Base-by-base conservation (phyloP, 2,113 vertebrate species). In the Pangasianodon hypophthalmus region DNA sequence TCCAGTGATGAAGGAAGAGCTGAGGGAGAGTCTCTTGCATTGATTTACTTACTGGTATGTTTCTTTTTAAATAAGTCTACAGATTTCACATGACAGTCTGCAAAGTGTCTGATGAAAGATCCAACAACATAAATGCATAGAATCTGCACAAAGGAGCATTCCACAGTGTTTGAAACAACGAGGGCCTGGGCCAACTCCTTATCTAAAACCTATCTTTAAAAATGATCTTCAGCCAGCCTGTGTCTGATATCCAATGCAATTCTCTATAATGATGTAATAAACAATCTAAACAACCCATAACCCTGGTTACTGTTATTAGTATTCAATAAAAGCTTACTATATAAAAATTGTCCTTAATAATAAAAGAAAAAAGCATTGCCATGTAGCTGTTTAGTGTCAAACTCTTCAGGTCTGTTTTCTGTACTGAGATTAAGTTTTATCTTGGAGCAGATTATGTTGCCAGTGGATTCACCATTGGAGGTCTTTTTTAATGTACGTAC, bases 261-360 rank as follows among this genome's bases (percentile, higher is more conserved):
- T 87, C 67, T 69, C 50, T 62, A 90, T 29, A 50, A 87, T 54
- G 48, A 56, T 84, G 73, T 54, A 84, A 86, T 83, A 58, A 92
- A 75, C 88, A 62, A 90, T 85, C 75, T 58, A 60, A 89, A 77
- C 86, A 67, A 88, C 88, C 88, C 89, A 86, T 71, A 90, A 80
- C 87, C 87, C 56, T 48, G 50, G 75, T 89, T 88, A 85, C 75
- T 50, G 21, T 90, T 80, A 77, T 87, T 95, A 96, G 94, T 95
- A 95, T 94, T 93, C 92, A 94, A 94, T 94, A 93, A 90, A 92
- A 93, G 94, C 92, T 73, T 88, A 93, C 92, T 91, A 94, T 94
- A 93, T 94, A 95, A 92, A 95, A 95, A 95, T 92, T 92, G 91
- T 94, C 93, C 91, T 93, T 84, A 79, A 93, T 91, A 92, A 88